Percentiles rank a stretch among this genome's conserved stretches.
phyloP scores from a whole-genome alignment of 2,797 vertebrate species.

The Champsocephalus esox region DNA sequence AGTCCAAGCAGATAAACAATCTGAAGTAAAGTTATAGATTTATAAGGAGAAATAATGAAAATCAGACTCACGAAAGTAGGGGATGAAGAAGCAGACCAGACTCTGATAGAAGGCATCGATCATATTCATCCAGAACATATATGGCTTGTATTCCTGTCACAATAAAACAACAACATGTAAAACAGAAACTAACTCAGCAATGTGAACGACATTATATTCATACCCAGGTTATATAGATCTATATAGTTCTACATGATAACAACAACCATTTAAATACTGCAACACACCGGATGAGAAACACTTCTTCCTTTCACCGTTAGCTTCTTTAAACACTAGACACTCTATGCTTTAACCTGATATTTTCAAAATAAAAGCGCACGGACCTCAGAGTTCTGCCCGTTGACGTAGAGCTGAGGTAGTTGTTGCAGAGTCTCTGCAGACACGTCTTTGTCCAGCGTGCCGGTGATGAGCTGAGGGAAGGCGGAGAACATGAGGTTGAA shows the following conservation, averaged over 20 bases:
- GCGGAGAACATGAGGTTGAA: conserved; percentile 99
- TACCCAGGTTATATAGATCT: background rate
- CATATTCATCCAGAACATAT: conserved; percentile 99
- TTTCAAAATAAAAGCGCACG: too few species aligned
- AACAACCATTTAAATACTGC: too few species aligned
- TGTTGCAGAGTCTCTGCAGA: conserved; percentile 89
- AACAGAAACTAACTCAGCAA: background rate
- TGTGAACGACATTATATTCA: background rate
- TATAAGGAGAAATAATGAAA: background rate
- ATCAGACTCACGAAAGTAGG: conserved; percentile 93
- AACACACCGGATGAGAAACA: too few species aligned
- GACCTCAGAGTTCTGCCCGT: conserved; percentile 95
- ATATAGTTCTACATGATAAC: too few species aligned
- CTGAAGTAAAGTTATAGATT: background rate
- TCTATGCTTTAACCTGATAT: too few species aligned
- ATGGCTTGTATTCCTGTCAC: conserved; percentile 93
- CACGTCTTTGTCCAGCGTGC: conserved; percentile 95
- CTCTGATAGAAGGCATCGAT: conserved; percentile 98
- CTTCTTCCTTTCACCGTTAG: too few species aligned
- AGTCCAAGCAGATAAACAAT: conserved; percentile 4
- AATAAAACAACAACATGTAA: background rate
- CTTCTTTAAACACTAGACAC: too few species aligned
- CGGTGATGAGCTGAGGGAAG: conserved; percentile 96
- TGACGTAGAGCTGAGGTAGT: conserved; percentile 93
- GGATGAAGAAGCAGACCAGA: conserved; percentile 96